Evolutionary conservation across 2,113 vertebrate genomes (phyloP).

Genomic region (Oncorhynchus keta): DNA sequence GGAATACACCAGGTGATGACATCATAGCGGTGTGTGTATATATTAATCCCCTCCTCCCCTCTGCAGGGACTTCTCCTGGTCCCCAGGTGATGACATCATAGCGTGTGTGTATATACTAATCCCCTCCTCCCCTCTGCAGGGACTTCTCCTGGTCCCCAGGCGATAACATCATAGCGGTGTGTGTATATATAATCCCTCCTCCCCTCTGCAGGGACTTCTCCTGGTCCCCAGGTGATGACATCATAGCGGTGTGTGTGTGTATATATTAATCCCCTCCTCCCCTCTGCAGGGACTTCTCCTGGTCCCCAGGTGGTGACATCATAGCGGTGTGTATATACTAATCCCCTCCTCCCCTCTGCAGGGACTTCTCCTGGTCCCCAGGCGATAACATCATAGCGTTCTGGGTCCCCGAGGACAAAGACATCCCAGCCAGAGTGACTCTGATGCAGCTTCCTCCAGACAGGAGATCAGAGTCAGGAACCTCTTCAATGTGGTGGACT

Average conservation of each 20-base stretch:
- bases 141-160: too few relatives aligned
- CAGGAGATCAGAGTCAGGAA: slow-evolving; percentile 96
- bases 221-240: slow-evolving; percentile 97
- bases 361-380: slow-evolving; percentile 98
- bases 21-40: too few relatives aligned
- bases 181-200: not conserved
- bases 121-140: too few relatives aligned
- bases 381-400: slow-evolving; percentile 98
- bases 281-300: slow-evolving; percentile 89
- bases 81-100: too few relatives aligned
- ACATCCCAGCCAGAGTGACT: slow-evolving; percentile 96
- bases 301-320: slow-evolving; percentile 98
- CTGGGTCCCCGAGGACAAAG: slow-evolving; percentile 98
- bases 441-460: slow-evolving; percentile 93
- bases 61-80: too few relatives aligned
- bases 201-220: slow-evolving; percentile 87
- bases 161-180: not conserved
- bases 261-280: too few relatives aligned
- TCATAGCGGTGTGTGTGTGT: slow-evolving; percentile 74
- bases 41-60: too few relatives aligned
- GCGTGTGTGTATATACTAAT: too few relatives aligned
- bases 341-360: slow-evolving; percentile 43
- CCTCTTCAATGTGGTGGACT: slow-evolving; percentile 96
- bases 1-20: too few relatives aligned
- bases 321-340: slow-evolving; percentile 68